phyloP scores from a whole-genome alignment of 2,113 vertebrate species.

The Cebidichthys violaceus region DNA sequence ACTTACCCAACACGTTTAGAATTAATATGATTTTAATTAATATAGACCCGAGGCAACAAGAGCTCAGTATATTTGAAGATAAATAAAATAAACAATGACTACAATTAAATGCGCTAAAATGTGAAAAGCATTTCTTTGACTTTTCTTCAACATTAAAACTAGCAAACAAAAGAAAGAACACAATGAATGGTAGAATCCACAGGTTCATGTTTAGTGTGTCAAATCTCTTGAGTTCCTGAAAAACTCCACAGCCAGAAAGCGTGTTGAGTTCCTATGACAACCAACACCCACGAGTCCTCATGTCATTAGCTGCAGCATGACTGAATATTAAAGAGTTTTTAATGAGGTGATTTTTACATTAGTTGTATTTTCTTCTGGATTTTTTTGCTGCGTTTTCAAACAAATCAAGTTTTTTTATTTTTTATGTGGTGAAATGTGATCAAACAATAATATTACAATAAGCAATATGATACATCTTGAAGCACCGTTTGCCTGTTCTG shows the following conservation, averaged over 20 bases:
- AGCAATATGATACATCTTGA: background rate
- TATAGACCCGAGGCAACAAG: no score
- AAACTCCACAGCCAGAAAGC: background rate
- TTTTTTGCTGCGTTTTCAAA: background rate
- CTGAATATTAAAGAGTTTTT: background rate
- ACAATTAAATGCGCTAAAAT: no score
- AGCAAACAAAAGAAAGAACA: no score
- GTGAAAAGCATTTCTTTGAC: no score
- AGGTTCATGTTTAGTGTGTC: no score
- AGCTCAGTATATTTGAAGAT: no score
- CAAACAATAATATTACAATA: background rate
- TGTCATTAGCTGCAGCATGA: background rate
- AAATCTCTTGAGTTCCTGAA: background rate
- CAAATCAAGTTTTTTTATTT: no score
- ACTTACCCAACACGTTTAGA: no score
- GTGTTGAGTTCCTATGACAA: slow-evolving; percentile 10
- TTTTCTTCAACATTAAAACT: no score
- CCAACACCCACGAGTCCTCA: background rate
- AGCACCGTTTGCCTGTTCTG: background rate
- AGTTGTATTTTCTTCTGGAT: background rate
- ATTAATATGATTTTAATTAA: no score
- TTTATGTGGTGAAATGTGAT: background rate
- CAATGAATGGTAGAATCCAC: no score
- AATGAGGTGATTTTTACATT: background rate
- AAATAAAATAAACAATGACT: no score